Conservation (phyloP, 2,113 vertebrate species). For the Pachycephala philippinensis region DNA sequence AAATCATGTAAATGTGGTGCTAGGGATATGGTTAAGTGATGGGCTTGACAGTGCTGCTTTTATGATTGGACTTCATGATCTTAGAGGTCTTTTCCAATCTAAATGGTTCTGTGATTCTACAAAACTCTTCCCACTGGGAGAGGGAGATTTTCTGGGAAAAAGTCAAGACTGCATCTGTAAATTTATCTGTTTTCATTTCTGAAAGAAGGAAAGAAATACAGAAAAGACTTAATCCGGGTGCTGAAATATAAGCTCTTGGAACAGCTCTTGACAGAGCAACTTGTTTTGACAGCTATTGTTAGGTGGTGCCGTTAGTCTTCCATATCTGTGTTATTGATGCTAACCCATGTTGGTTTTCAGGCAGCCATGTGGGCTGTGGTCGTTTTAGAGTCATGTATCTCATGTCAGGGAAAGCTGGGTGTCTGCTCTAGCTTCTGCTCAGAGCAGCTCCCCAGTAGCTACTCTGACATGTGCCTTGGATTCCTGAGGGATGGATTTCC, state of each 20-base stretch:
- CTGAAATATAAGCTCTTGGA: not conserved
- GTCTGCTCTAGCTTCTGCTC: not conserved
- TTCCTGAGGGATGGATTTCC: not conserved
- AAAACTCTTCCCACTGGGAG: not conserved
- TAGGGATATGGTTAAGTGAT: not conserved
- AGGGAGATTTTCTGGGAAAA: not conserved
- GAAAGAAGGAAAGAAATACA: not conserved
- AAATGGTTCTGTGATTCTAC: not conserved
- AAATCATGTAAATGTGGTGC: not conserved
- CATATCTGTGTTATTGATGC: not conserved
- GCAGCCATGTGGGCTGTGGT: accelerated
- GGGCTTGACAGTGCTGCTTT: not conserved
- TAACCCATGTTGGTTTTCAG: not conserved
- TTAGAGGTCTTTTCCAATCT: not conserved
- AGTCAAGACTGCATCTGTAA: not conserved
- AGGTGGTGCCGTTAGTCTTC: not conserved
- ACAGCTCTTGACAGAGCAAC: not conserved
- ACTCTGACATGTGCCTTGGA: not conserved
- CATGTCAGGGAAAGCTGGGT: not conserved
- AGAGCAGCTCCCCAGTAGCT: not conserved
- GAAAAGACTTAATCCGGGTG: not conserved
- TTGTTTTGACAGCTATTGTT: not conserved
- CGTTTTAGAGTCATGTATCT: not conserved
- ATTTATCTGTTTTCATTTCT: not conserved
- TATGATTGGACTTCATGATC: not conserved